Evolutionary conservation across 2,797 vertebrate species (phyloP), one percentile per base, ranked within the genome.

Genomic region (Syncerus caffer): DNA sequence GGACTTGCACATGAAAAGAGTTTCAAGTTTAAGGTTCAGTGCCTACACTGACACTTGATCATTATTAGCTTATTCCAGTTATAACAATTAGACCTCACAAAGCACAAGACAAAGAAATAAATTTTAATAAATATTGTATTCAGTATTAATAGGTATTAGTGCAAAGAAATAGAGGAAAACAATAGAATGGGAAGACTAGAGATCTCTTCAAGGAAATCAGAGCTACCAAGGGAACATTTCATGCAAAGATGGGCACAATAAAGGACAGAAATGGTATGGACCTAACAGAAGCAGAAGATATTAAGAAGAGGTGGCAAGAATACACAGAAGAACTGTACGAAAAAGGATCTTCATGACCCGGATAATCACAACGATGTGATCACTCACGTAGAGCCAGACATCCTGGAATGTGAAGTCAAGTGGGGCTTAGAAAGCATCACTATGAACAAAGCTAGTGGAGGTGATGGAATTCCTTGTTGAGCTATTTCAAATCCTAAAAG

Each of bases 71-170:
- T 55, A 92, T 96, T 90, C 96, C 5, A 21, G 93, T 31, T 85
- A 34, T 71, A 51, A 45, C n/a, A 89, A 55, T 14, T 31, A 50
- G 83, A 97, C 76, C 4, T 76, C 85, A 58, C 58, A 93, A 97
- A 85, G 38, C 87, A 45, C 76, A 67, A 97, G 92, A 96, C 21
- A 95, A 5, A 62, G 74, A 87, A 98, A 91, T 80, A 57, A 89
- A 89, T 38, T 85, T 96, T 90, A 87, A 93, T 94, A 38, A n/a
- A 87, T 95, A 50, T n/a, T 97, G 64, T 29, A 19, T 97, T 97
- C 45, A 92, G 25, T 71, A 86, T 88, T 92, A 85, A 25, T 64
- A 51, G 2, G 7, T 12, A 85, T n/a, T 76, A 31, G 4, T 76
- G 21, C 47, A 67, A 38, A 67, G n/a, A 67, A 34, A 38, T 34